phyloP scores from a whole-genome alignment of 2,113 vertebrate genomes.

The Grammomys surdaster region DNA sequence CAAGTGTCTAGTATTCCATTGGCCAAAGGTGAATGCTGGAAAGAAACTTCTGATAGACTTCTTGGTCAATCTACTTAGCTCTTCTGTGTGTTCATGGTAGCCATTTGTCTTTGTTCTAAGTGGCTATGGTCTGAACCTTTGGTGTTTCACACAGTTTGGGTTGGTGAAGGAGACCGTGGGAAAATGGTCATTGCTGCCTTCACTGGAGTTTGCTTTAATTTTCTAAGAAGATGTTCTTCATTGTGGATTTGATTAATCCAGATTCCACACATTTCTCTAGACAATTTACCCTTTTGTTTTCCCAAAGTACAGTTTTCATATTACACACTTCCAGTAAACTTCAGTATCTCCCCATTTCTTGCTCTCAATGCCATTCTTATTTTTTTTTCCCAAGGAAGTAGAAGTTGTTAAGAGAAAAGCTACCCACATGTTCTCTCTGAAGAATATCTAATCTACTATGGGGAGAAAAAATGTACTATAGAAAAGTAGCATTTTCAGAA shows the following conservation, averaged over 20 bases:
- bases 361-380: not conserved
- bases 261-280: not conserved
- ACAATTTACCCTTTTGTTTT: not conserved
- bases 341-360: not conserved
- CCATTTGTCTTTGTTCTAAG: no score
- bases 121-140: not conserved
- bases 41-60: not conserved
- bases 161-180: not conserved
- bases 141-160: not conserved
- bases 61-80: not conserved
- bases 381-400: not conserved
- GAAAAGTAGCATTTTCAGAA: slow-evolving; percentile 31
- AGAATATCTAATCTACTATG: not conserved
- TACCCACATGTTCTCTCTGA: not conserved
- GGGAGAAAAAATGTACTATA: not conserved
- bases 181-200: not conserved
- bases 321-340: not conserved
- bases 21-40: not conserved
- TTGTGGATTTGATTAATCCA: not conserved
- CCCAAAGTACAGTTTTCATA: not conserved
- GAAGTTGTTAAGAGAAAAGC: not conserved
- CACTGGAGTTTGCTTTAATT: not conserved
- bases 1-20: not conserved
- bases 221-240: not conserved
- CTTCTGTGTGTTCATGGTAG: not conserved